These are phyloP conservation scores for Penaeus vannamei DNA, from an alignment of 1,140 invertebrate genomes.

Conservation along the genomic window DNA sequence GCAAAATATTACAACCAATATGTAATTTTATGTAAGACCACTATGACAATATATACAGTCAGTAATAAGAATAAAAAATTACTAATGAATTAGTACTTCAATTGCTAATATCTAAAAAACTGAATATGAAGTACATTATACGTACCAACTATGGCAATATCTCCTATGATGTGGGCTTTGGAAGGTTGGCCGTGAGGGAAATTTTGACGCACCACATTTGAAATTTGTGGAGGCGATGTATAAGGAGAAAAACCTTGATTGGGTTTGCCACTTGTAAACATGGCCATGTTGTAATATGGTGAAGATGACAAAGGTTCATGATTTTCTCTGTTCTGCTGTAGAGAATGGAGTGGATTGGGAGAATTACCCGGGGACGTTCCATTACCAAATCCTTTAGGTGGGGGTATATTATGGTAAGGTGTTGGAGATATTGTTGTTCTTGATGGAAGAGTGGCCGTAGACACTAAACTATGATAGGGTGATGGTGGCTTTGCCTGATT, in stretches of 20 bases:
- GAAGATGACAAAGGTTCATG: slow-evolving; percentile 20
- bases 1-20: neutral
- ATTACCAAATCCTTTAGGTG: slow-evolving; percentile 52
- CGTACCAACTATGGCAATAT: slow-evolving; percentile 61
- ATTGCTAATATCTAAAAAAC: neutral
- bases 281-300: slow-evolving; percentile 53
- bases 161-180: slow-evolving; percentile 46
- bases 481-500: slow-evolving; percentile 26
- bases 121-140: slow-evolving; percentile 57
- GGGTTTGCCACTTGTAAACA: slow-evolving; percentile 47
- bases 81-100: too few species aligned
- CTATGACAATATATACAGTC: neutral
- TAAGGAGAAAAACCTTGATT: slow-evolving; percentile 32
- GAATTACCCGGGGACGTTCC: slow-evolving; percentile 45
- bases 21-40: neutral
- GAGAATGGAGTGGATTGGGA: slow-evolving; percentile 47
- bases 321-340: slow-evolving; percentile 44
- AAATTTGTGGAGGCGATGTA: slow-evolving; percentile 18
- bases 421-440: slow-evolving; percentile 41
- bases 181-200: neutral
- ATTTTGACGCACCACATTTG: slow-evolving; percentile 21
- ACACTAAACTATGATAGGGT: slow-evolving; percentile 13
- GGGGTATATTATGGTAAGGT: slow-evolving; percentile 54
- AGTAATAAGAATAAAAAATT: too few species aligned
- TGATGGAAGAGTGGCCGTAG: slow-evolving; percentile 55